Evolutionary conservation across 2,113 vertebrate species (phyloP), one percentile per base, ranked within the genome.

Genomic region (Xenopus borealis): DNA sequence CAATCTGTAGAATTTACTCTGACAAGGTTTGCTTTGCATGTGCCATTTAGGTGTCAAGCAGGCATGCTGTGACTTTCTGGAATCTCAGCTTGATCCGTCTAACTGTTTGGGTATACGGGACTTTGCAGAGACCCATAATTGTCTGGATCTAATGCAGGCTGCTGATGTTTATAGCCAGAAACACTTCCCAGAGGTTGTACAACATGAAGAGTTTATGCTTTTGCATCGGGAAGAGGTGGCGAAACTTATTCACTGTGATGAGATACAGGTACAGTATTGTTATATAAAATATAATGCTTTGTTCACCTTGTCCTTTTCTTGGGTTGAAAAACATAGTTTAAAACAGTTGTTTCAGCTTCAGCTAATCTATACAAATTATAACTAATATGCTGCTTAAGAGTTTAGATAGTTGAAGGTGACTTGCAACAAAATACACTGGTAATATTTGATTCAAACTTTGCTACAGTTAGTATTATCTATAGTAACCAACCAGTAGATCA

Each of bases 91-190:
- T 63, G 97, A 99, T 89, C 97, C 97, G 18, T 93, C 97, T 71
- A 99, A 99, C 86, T 98, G 97, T 82, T 90, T 99, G 83, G 97
- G 97, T n/a, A 99, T 99, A 80, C 91, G 96, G 6, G 97, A 99
- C 88, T 99, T 99, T 84, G 97, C 97, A n/a, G 97, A 99, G 86
- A 98, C 97, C 6, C 97, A 99, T 88, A 98, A 95, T 70, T 99
- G 97, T 82, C 91, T 98, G 10, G 97, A 98, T 85, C 88, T 99
- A 85, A 97, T 97, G 97, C 94, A 94, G 85, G 97, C 96, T 1
- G 97, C 97, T 2, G 97, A 99, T 80, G 93, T 98, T 61, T 99
- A 98, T 66, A 98, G 96, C 80, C 97, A 98, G 88, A 99, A 98
- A 82, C 95, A 98, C 84, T 99, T 99, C 79, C 93, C 96, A 13